phyloP scores from a whole-genome alignment of 2,888 invertebrate genomes.

The Silvanus unidentatus region DNA sequence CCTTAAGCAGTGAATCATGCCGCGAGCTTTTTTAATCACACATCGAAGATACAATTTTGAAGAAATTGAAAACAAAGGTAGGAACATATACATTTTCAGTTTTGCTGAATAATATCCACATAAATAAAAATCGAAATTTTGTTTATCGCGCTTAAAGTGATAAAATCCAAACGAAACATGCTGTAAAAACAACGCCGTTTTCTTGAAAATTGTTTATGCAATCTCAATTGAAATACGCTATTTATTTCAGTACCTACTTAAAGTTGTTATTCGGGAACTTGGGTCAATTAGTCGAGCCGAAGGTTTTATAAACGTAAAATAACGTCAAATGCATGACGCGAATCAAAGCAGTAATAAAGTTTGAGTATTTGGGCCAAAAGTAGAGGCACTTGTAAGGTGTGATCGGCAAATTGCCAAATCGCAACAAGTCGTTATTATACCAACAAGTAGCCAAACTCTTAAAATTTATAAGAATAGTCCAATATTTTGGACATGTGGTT shows the following conservation, averaged over 20 bases:
- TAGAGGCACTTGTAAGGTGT: constrained; percentile 40
- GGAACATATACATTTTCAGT: constrained; percentile 14
- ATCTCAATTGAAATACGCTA: no score
- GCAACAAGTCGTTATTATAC: constrained; percentile 40
- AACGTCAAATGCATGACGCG: no score
- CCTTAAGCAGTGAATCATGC: constrained; percentile 46
- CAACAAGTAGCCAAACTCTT: constrained; percentile 31
- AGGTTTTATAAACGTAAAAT: no score
- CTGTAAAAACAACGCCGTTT: no score
- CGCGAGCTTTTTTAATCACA: constrained; percentile 59
- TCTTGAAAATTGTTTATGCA: no score
- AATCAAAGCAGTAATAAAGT: background rate
- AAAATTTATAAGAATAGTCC: constrained; percentile 21
- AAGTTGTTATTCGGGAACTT: no score
- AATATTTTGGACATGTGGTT: constrained; percentile 23
- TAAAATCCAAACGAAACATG: no score
- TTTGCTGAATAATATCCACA: no score
- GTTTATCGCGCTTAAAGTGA: no score
- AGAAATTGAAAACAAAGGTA: constrained; percentile 44
- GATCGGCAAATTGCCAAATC: constrained; percentile 42
- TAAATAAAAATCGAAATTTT: no score
- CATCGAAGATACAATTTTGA: constrained; percentile 53
- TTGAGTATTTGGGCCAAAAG: constrained; percentile 25
- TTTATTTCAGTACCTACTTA: no score
- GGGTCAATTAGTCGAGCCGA: no score